These are phyloP conservation scores for Theristicus caerulescens DNA, from an alignment of 2,113 vertebrate genomes.

Conservation along the genomic window DNA sequence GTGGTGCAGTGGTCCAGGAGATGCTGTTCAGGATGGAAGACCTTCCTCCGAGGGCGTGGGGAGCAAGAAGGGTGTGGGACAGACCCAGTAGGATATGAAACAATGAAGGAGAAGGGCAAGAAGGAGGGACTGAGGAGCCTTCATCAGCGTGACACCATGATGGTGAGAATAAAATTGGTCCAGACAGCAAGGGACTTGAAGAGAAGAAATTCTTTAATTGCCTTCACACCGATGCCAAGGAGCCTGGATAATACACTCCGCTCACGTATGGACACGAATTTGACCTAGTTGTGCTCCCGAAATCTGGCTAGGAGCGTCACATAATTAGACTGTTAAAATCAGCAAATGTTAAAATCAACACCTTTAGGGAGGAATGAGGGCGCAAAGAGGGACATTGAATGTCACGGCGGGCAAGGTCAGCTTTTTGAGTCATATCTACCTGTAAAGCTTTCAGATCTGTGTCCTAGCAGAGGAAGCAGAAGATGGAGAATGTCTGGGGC, in stretches of 20 bases:
- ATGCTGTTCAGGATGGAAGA: not conserved
- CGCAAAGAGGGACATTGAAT: not conserved
- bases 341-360: not conserved
- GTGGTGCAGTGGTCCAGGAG: not conserved
- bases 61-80: not conserved
- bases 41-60: not conserved
- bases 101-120: not conserved
- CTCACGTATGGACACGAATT: not conserved
- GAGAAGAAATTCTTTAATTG: not conserved
- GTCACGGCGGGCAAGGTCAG: not conserved
- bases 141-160: rapidly evolving
- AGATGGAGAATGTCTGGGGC: not conserved
- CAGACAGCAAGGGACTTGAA: not conserved
- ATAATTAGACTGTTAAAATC: not conserved
- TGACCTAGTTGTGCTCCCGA: not conserved
- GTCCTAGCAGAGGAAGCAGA: not conserved
- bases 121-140: not conserved
- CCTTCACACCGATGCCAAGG: not conserved
- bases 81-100: not conserved
- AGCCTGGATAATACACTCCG: not conserved
- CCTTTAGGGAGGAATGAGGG: not conserved
- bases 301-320: not conserved
- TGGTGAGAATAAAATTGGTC: not conserved
- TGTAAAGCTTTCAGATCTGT: not conserved
- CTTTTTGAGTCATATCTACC: not conserved